Evolutionary conservation across 2,797 vertebrate genomes (phyloP), one percentile per base, ranked within the genome.

Genomic region (Fundulus diaphanus): DNA sequence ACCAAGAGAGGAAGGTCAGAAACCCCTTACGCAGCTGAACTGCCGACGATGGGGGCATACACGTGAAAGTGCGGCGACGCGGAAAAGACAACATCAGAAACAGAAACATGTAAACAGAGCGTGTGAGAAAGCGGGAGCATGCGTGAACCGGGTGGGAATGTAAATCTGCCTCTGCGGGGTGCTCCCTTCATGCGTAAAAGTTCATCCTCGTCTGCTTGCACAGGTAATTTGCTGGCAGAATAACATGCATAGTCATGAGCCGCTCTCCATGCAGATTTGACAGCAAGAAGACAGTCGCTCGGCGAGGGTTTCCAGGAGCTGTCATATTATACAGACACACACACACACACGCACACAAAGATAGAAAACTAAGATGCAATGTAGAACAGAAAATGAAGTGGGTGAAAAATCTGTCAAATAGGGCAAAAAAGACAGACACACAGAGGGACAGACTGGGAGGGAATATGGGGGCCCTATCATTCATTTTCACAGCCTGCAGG

Each of bases 401-500:
- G 77, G 73, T 66, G 73, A 88, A 78, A 78, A 76, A 84, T 73
- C 76, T 83, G 82, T 79, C 78, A 84, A 63, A 74, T 51, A 81
- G 67, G 75, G 42, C 7, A 7, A 67, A 63, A 5, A 56, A 49
- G 57, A 87, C 44, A 80, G 68, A 85, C n/a, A 81, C 78, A 79
- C 18, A 80, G 76, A 80, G 22, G 70, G 84, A 91, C 73, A 73
- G 81, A 85, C 27, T 73, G 83, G 85, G 51, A 85, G 77, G 73
- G 33, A 82, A 63, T 82, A 73, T 57, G 35, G 77, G 85, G 83
- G 87, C 54, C 76, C 81, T 6, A 87, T 89, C 82, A 81, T 89
- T 89, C 73, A 81, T 87, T 87, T 89, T 92, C 85, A 89, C 91
- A 88, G 90, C 90, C 87, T 82, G 52, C 88, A 90, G 87, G 85